These are phyloP conservation scores for Nymphalis io DNA, from an alignment of 1,140 invertebrate species.

Conservation along the genomic window DNA sequence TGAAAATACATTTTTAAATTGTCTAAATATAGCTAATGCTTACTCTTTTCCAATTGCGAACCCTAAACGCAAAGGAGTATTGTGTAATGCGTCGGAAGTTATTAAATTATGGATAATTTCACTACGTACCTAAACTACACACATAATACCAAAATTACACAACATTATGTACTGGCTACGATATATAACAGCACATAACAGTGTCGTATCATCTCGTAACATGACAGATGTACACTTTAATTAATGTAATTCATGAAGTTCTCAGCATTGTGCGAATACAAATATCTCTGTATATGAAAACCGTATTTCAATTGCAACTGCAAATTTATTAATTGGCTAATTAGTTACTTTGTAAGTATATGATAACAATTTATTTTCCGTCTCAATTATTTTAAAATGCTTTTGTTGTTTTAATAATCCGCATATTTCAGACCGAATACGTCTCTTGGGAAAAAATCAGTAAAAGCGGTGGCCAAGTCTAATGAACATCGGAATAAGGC, in stretches of 20 bases:
- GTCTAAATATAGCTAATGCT: too few relatives aligned
- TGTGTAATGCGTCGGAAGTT: neutral
- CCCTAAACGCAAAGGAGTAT: too few relatives aligned
- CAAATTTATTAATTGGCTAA: neutral
- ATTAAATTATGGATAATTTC: neutral
- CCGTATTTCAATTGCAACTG: neutral
- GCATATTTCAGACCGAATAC: slow-evolving; percentile 19
- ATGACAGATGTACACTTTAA: neutral
- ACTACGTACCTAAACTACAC: neutral
- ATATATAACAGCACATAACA: neutral
- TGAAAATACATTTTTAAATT: too few relatives aligned
- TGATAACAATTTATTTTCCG: neutral
- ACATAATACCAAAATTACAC: neutral
- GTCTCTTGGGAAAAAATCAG: slow-evolving; percentile 14
- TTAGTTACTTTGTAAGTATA: neutral
- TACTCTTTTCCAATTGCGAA: too few relatives aligned
- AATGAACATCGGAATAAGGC: slow-evolving; percentile 43
- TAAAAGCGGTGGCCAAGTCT: slow-evolving; percentile 25
- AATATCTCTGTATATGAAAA: neutral
- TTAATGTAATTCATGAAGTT: slow-evolving; percentile 6
- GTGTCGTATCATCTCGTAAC: neutral
- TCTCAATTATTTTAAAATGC: slow-evolving; percentile 21
- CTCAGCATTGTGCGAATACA: neutral
- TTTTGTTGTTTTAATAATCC: slow-evolving; percentile 20
- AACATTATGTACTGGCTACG: neutral